Percentiles rank a stretch among this genome's conserved stretches.
These are phyloP conservation scores for Triplophysa rosa DNA, from an alignment of 2,113 vertebrate genomes.

Conservation along the genomic window DNA sequence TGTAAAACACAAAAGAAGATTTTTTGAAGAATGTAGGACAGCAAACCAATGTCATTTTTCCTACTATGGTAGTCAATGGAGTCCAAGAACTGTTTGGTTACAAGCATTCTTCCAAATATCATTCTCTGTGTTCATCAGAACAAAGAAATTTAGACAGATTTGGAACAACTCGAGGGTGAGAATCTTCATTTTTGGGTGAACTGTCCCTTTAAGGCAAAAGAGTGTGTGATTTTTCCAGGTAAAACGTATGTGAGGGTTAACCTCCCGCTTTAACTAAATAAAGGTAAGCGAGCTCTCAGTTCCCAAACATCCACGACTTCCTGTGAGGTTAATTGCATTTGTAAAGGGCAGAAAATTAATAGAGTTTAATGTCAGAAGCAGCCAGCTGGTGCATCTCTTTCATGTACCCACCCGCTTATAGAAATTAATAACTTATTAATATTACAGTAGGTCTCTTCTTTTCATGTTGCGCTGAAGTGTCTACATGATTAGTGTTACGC, in stretches of 20 bases:
- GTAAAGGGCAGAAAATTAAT: constrained; percentile 80
- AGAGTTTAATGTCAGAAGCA: constrained; percentile 73
- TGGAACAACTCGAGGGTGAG: no score
- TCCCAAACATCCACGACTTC: constrained; percentile 51
- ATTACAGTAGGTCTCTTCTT: constrained; percentile 47
- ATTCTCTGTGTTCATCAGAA: no score
- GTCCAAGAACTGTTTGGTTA: no score
- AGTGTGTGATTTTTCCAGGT: background rate
- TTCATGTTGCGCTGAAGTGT: constrained; percentile 51
- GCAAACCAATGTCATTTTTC: no score
- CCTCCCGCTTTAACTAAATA: background rate
- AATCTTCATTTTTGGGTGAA: no score
- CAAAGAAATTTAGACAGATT: no score
- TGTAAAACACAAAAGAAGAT: no score
- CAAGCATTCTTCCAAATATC: no score
- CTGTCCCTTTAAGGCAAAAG: no score
- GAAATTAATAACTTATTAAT: constrained; percentile 58
- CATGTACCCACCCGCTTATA: constrained; percentile 53
- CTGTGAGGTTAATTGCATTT: constrained; percentile 72
- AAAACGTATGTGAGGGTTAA: background rate
- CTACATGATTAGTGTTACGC: constrained; percentile 41
- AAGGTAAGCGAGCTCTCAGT: constrained; percentile 26
- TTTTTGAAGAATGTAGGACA: no score
- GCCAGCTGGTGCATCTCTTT: constrained; percentile 68
- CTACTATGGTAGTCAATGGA: no score